These are phyloP conservation scores for Sula dactylatra DNA, from an alignment of 2,113 vertebrate species.

Conservation along the genomic window DNA sequence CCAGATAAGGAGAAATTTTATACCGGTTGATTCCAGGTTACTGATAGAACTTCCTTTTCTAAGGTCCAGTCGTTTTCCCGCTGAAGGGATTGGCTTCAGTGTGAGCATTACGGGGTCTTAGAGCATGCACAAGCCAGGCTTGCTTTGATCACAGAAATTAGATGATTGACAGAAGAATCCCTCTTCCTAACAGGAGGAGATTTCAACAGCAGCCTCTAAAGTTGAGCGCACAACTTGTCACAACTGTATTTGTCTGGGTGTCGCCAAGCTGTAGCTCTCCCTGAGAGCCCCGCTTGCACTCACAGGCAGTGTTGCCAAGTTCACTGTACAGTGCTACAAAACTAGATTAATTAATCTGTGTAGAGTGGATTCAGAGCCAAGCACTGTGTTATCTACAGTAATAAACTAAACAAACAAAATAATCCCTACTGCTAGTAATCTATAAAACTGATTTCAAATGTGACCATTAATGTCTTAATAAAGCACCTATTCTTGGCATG, in stretches of 20 bases:
- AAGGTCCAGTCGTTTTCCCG: neutral
- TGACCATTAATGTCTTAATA: neutral
- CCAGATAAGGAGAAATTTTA: slow-evolving; percentile 28
- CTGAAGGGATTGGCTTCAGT: neutral
- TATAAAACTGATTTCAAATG: neutral
- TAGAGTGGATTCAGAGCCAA: neutral
- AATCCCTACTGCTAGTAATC: neutral
- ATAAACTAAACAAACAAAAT: neutral
- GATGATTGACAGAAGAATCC: slow-evolving; percentile 26
- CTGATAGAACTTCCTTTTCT: neutral
- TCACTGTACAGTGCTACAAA: neutral
- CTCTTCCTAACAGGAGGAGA: slow-evolving; percentile 14
- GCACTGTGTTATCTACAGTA: neutral
- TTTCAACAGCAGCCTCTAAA: neutral
- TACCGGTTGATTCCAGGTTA: neutral
- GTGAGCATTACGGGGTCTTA: accelerated
- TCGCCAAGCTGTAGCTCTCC: neutral
- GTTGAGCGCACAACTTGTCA: neutral
- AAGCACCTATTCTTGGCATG: neutral
- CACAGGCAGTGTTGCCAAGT: neutral
- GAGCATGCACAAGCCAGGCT: neutral
- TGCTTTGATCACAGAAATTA: neutral
- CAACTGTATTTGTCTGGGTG: accelerated
- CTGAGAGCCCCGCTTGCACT: accelerated
- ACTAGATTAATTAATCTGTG: neutral